phyloP scores from a whole-genome alignment of 2,888 invertebrate genomes.

The Criorhina ranunculi region DNA sequence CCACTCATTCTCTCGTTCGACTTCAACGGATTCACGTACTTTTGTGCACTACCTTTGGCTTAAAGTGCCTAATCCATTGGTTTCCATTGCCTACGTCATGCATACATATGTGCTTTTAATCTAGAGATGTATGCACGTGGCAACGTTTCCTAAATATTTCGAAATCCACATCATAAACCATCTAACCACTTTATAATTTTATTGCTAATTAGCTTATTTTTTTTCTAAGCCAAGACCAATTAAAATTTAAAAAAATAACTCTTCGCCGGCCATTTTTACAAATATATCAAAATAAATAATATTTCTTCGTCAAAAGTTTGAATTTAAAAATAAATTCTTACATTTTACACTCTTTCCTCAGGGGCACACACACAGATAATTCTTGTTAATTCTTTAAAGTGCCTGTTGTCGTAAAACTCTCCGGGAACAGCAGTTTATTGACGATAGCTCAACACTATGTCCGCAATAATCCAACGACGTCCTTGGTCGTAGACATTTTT shows the following conservation, averaged over 20 bases:
- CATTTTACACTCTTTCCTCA: conserved; percentile 20
- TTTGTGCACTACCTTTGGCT: no score
- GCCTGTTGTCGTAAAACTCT: conserved; percentile 35
- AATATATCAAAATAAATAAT: conserved; percentile 6
- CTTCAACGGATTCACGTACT: no score
- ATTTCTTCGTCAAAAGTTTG: not conserved
- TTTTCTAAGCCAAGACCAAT: not conserved
- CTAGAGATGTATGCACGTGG: not conserved
- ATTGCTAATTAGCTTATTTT: conserved; percentile 20
- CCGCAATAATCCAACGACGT: conserved; percentile 38
- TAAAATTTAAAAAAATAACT: not conserved
- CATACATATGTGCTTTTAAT: no score
- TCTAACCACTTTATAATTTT: not conserved
- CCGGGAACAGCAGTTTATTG: conserved; percentile 35
- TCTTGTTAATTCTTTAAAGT: conserved; percentile 30
- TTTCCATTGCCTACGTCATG: no score
- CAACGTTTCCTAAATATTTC: not conserved
- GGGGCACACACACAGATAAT: conserved; percentile 7
- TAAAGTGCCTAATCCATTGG: no score
- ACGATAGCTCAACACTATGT: conserved; percentile 40
- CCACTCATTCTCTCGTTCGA: no score
- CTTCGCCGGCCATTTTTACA: not conserved
- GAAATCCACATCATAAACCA: not conserved
- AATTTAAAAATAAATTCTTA: conserved; percentile 37
- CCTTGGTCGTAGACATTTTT: conserved; percentile 47